Base-by-base conservation (phyloP, 2,113 vertebrate species). In the Hemiprocne comata region DNA sequence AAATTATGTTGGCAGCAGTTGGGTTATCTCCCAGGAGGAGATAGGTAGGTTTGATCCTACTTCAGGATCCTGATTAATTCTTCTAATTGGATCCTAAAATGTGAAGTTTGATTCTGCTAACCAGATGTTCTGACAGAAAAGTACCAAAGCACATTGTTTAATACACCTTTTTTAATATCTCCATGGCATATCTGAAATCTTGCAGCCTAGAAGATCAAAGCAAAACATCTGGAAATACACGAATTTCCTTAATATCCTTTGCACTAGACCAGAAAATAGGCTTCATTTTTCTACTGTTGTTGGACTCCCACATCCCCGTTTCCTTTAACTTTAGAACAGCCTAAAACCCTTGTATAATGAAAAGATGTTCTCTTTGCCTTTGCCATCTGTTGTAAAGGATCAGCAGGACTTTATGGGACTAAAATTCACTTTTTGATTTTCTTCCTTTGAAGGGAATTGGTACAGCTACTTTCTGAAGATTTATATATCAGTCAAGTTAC, bases 401-500 rank as follows among this genome's bases (percentile, higher is more conserved):
- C 95, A 96, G 95, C 95, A 93, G 93, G 95, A 87, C 92, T 89
- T 87, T 78, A 92, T 72, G 88, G 80, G 83, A 78, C 90, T 95
- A 69, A 96, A 93, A 96, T 89, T 93, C 95, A 85, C 74, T 85
- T 88, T 96, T 71, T 97, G 86, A 93, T 95, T 95, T 89, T 54
- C n/a, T 87, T 62, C 67, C 84, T 97, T 96, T 96, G 86, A 95
- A 95, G 77, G 36, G 92, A 90, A 93, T 95, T 54, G 76, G 87
- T 88, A n/a, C 79, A 87, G 93, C 60, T 70, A 57, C 83, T 94
- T 96, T 73, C 90, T 95, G 95, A 92, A 93, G 87, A 65, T 84
- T 88, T 86, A 57, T 90, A 44, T 93, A 79, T 74, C 92, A 74
- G 54, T 90, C 90, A 88, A 92, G 76, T 95, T 96, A 96, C 13